phyloP scores from a whole-genome alignment of 1,140 invertebrate genomes.

The Leguminivora glycinivorella region DNA sequence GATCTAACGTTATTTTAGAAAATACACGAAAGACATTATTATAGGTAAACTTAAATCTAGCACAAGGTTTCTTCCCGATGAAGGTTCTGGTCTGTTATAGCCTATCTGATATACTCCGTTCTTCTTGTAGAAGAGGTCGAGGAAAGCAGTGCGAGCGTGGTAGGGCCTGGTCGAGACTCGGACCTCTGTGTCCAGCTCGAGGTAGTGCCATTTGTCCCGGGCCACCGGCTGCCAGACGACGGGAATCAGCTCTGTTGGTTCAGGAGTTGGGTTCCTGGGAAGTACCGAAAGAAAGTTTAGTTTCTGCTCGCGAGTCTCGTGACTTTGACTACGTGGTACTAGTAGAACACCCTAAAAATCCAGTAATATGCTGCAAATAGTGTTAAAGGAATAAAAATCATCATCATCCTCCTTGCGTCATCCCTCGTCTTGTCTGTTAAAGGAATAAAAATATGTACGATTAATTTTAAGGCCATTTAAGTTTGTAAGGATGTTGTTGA shows the following conservation, averaged over 20 bases:
- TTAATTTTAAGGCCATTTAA: background rate
- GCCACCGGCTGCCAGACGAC: background rate
- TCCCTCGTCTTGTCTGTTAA: too few species aligned
- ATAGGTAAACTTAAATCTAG: background rate
- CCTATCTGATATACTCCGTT: background rate
- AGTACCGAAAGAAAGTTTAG: background rate
- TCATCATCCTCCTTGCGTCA: too few species aligned
- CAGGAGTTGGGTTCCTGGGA: background rate
- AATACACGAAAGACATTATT: background rate
- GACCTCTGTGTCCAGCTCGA: conserved; percentile 10
- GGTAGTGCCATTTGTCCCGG: conserved; percentile 8
- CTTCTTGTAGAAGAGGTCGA: conserved; percentile 5
- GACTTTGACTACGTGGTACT: too few species aligned
- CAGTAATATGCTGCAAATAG: too few species aligned
- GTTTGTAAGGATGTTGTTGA: background rate
- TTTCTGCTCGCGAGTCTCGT: background rate
- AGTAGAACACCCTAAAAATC: too few species aligned
- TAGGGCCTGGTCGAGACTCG: background rate
- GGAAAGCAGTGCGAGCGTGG: conserved; percentile 10
- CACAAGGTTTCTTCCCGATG: background rate
- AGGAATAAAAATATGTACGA: too few species aligned
- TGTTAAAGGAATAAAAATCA: too few species aligned
- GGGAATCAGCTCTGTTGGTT: background rate
- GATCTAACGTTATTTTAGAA: too few species aligned
- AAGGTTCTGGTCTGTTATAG: background rate